phyloP scores from a whole-genome alignment of 2,797 vertebrate species.

The Macrochelys suwanniensis region DNA sequence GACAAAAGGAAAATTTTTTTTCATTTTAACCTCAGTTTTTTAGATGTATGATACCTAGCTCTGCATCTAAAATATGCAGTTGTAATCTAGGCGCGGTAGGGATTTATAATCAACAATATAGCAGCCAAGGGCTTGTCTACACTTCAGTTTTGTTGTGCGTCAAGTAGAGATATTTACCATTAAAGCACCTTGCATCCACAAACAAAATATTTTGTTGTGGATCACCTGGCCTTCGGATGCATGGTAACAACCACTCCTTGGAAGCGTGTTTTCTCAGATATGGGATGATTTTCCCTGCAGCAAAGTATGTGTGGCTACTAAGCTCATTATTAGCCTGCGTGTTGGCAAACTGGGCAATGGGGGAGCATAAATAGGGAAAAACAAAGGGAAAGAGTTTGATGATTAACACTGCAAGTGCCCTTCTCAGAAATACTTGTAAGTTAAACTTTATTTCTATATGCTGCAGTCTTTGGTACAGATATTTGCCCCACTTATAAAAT shows the following conservation, averaged over 20 bases:
- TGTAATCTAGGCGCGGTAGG: background rate
- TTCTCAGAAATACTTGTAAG: background rate
- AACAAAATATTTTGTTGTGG: background rate
- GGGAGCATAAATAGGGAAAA: background rate
- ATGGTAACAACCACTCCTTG: background rate
- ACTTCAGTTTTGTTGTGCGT: background rate
- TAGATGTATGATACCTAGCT: fast-evolving
- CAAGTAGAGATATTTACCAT: background rate
- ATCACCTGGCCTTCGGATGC: background rate
- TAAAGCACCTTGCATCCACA: background rate
- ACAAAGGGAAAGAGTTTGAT: background rate
- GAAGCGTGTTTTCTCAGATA: background rate
- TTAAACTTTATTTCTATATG: fast-evolving
- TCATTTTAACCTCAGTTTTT: fast-evolving
- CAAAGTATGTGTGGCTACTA: background rate
- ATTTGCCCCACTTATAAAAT: background rate
- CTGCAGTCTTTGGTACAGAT: background rate
- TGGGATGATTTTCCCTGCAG: background rate
- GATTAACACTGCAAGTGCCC: background rate
- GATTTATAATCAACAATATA: background rate
- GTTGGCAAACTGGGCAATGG: background rate
- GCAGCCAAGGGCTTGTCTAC: background rate
- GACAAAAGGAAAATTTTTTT: background rate
- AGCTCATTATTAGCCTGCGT: background rate
- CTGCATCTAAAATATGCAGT: fast-evolving